phyloP scores from a whole-genome alignment of 2,113 vertebrate genomes.

The Myrmecobius fasciatus region DNA sequence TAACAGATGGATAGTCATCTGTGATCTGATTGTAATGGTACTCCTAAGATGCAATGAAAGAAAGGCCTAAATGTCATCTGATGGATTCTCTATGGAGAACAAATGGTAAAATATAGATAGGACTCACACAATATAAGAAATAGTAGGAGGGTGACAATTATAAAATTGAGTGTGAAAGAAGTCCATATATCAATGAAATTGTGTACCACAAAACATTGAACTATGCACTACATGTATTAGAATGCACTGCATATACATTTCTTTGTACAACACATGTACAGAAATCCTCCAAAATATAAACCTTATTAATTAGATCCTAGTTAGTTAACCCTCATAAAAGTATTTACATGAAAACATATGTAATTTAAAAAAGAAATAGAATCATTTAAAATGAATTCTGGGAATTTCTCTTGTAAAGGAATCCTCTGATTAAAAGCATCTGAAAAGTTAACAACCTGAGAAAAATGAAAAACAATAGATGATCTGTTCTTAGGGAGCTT shows the following conservation, averaged over 20 bases:
- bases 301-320: slow-evolving; percentile 87
- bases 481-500: background rate
- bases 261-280: background rate
- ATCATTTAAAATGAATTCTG: background rate
- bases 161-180: background rate
- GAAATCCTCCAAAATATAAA: slow-evolving; percentile 84
- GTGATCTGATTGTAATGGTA: background rate
- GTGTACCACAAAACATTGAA: background rate
- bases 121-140: background rate
- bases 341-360: background rate
- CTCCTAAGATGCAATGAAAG: background rate
- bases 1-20: background rate
- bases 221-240: background rate
- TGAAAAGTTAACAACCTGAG: background rate
- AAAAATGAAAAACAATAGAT: background rate
- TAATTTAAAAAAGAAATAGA: background rate
- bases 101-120: background rate
- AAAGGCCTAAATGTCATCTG: background rate
- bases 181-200: background rate
- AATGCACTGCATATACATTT: background rate
- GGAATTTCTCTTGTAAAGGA: background rate
- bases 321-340: background rate
- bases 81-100: background rate
- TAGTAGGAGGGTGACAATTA: background rate
- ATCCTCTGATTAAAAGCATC: background rate